Percentiles rank a stretch among this genome's conserved stretches.
These are phyloP conservation scores for Thaumetopoea pityocampa DNA, from an alignment of 1,140 invertebrate genomes.

Conservation along the genomic window DNA sequence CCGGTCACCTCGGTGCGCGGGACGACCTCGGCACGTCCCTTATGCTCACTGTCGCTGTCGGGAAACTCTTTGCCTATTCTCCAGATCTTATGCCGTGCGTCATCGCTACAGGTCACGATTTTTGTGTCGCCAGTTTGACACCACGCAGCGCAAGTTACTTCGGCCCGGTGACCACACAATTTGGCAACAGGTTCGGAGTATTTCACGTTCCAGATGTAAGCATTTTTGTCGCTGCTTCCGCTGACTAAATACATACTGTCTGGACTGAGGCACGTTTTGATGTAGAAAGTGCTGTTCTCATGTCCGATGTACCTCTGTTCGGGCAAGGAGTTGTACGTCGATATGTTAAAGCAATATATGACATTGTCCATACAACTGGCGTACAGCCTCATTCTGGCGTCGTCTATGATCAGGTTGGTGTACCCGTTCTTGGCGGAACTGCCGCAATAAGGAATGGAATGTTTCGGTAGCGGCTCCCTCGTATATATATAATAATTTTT, in stretches of 20 bases:
- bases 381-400: slow-evolving; percentile 82
- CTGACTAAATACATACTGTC: slow-evolving; percentile 88
- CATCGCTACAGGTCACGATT: slow-evolving; percentile 88
- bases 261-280: slow-evolving; percentile 87
- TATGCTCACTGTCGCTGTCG: slow-evolving; percentile 65
- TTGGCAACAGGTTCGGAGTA: slow-evolving; percentile 80
- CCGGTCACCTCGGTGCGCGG: slow-evolving; percentile 26
- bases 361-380: slow-evolving; percentile 91
- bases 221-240: slow-evolving; percentile 89
- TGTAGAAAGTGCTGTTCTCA: slow-evolving; percentile 87
- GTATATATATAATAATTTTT: slow-evolving; percentile 85
- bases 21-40: slow-evolving; percentile 76
- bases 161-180: slow-evolving; percentile 84
- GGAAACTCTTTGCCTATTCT: slow-evolving; percentile 75
- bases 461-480: slow-evolving; percentile 82
- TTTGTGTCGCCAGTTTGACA: slow-evolving; percentile 73
- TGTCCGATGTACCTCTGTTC: slow-evolving; percentile 81
- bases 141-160: slow-evolving; percentile 92
- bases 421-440: slow-evolving; percentile 83
- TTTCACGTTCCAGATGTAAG: slow-evolving; percentile 88
- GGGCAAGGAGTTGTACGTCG: slow-evolving; percentile 82
- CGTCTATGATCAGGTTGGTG: slow-evolving; percentile 86
- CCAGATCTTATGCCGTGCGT: slow-evolving; percentile 87
- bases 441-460: slow-evolving; percentile 83
- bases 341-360: slow-evolving; percentile 90